Evolutionary conservation across 2,888 invertebrate genomes (phyloP).

Genomic region (Pseudoips prasinana): DNA sequence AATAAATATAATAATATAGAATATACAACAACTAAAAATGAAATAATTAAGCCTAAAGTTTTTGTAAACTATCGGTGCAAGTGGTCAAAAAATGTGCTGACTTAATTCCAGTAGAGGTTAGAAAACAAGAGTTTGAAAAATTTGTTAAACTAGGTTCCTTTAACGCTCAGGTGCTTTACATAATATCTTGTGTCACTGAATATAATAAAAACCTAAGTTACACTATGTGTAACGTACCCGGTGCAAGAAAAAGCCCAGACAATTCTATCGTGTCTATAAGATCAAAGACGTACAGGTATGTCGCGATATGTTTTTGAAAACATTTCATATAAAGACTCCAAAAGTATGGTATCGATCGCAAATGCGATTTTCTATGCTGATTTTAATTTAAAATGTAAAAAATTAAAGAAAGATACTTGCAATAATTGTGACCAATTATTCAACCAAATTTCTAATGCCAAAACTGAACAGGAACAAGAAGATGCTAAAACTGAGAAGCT

Average conservation of each 20-base stretch:
- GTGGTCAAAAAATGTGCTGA: conserved; percentile 16
- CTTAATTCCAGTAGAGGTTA: conserved; percentile 17
- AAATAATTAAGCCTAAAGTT: conserved; percentile 13
- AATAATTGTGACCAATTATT: not conserved
- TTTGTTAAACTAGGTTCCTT: conserved; percentile 19
- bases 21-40: conserved; percentile 12
- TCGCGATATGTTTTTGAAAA: conserved; percentile 18
- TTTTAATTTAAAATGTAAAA: not conserved
- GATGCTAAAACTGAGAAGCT: not conserved
- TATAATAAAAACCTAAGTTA: conserved; percentile 16
- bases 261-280: conserved; percentile 13
- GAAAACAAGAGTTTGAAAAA: conserved; percentile 21
- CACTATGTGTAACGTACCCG: conserved; percentile 12
- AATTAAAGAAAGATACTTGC: not conserved
- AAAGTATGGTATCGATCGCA: not conserved
- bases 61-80: conserved; percentile 14
- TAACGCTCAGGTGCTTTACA: conserved; percentile 14
- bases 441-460: not conserved
- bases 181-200: conserved; percentile 17
- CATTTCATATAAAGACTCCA: conserved; percentile 8
- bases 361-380: not conserved
- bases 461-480: not conserved
- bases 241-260: conserved; percentile 10
- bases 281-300: conserved; percentile 11
- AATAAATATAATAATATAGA: conserved; percentile 13